phyloP scores from a whole-genome alignment of 2,113 vertebrate species.

The Engraulis encrasicolus region DNA sequence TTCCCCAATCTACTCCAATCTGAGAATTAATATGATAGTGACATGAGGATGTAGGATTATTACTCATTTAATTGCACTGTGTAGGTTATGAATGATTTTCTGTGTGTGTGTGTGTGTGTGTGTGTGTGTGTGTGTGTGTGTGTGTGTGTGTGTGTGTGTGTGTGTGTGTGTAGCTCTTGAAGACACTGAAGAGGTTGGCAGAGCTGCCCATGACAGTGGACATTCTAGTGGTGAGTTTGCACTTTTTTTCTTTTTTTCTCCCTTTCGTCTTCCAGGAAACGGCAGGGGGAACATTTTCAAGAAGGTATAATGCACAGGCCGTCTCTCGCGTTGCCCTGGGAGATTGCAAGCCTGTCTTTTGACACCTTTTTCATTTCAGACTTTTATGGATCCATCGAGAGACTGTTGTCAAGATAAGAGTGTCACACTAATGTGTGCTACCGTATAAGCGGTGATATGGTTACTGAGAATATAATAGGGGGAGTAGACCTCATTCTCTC shows the following conservation, averaged over 20 bases:
- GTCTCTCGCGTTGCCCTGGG: background rate
- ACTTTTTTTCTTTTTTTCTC: background rate
- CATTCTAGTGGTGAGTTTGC: conserved; percentile 89
- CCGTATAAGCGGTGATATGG: background rate
- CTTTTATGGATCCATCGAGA: background rate
- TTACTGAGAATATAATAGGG: background rate
- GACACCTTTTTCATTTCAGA: background rate
- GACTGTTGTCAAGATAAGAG: background rate
- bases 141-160: background rate
- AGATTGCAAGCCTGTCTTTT: background rate
- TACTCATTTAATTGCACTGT: background rate
- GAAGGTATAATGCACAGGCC: background rate
- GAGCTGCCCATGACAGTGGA: conserved; percentile 95
- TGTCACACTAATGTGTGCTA: conserved; percentile 2
- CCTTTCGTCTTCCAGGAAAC: background rate
- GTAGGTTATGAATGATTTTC: background rate
- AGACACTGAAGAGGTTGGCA: conserved; percentile 90
- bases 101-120: conserved; percentile 55
- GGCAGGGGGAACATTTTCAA: background rate
- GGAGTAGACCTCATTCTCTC: background rate
- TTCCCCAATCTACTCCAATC: too few species aligned
- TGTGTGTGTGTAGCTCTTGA: conserved; percentile 82
- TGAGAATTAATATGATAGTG: background rate
- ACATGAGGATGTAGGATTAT: background rate
- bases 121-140: background rate